Conservation (phyloP, 92 coral and sea anemone species). For the Porites cylindrica region DNA sequence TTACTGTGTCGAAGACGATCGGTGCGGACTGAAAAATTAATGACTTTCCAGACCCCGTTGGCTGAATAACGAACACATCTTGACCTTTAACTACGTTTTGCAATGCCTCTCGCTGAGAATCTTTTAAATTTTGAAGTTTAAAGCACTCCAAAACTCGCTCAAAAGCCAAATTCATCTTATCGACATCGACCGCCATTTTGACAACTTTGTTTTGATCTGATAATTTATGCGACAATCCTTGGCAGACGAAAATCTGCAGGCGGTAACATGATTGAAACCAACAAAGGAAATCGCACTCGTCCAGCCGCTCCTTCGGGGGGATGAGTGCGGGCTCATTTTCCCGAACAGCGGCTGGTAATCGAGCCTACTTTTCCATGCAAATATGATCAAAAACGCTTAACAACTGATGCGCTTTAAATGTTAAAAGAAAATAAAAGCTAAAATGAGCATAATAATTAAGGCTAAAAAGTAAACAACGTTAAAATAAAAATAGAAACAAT, state of each 20-base stretch:
- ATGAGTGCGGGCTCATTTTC: too few relatives aligned
- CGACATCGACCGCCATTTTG: constrained; percentile 35
- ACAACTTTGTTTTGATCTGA: neutral
- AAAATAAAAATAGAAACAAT: too few relatives aligned
- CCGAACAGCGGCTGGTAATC: too few relatives aligned
- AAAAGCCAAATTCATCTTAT: neutral
- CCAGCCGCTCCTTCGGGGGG: too few relatives aligned
- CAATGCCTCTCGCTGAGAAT: neutral
- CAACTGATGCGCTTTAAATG: too few relatives aligned
- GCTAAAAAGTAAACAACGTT: too few relatives aligned
- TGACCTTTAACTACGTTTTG: constrained; percentile 12
- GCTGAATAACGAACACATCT: constrained; percentile 33
- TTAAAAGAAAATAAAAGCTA: too few relatives aligned
- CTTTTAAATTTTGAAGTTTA: neutral
- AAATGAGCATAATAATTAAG: too few relatives aligned
- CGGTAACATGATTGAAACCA: too few relatives aligned
- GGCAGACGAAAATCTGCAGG: neutral
- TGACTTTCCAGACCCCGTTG: constrained; percentile 38
- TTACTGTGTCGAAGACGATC: constrained; percentile 1
- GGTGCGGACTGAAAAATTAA: constrained; percentile 30
- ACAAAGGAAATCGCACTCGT: too few relatives aligned
- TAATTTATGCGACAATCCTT: constrained; percentile 5
- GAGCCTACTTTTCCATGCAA: too few relatives aligned
- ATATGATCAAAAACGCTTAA: too few relatives aligned
- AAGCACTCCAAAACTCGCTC: neutral